Conservation (phyloP, 2,888 invertebrate genomes). For the Frankliniella intonsa region DNA sequence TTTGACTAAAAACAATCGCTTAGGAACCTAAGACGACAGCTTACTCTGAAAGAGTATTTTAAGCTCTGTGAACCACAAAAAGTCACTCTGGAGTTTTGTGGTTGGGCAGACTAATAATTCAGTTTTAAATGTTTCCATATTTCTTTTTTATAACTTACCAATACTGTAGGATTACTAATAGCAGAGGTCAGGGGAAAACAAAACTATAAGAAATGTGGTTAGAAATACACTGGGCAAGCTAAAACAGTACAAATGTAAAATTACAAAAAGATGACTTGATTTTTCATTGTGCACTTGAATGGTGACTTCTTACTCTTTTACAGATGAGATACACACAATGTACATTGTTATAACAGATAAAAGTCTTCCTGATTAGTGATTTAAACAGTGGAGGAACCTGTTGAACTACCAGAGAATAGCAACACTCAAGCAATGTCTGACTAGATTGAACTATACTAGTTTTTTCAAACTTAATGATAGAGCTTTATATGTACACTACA, state of each 20-base stretch:
- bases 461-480: not conserved
- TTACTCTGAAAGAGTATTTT: not conserved
- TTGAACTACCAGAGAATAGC: not conserved
- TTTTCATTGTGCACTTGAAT: not conserved
- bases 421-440: not conserved
- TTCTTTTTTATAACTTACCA: too few relatives aligned
- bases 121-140: too few relatives aligned
- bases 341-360: not conserved
- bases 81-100: too few relatives aligned
- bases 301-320: not conserved
- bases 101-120: too few relatives aligned
- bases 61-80: not conserved
- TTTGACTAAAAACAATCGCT: not conserved
- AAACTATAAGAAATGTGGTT: too few relatives aligned
- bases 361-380: not conserved
- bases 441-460: slow-evolving; percentile 2
- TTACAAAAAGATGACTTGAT: not conserved
- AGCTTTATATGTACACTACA: not conserved
- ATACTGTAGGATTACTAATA: too few relatives aligned
- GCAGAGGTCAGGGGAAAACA: too few relatives aligned
- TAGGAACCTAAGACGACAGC: not conserved
- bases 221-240: not conserved
- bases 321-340: not conserved
- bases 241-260: not conserved
- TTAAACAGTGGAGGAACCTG: not conserved